These are phyloP conservation scores for Trisateles emortualis DNA, from an alignment of 2,888 invertebrate genomes.

Conservation along the genomic window DNA sequence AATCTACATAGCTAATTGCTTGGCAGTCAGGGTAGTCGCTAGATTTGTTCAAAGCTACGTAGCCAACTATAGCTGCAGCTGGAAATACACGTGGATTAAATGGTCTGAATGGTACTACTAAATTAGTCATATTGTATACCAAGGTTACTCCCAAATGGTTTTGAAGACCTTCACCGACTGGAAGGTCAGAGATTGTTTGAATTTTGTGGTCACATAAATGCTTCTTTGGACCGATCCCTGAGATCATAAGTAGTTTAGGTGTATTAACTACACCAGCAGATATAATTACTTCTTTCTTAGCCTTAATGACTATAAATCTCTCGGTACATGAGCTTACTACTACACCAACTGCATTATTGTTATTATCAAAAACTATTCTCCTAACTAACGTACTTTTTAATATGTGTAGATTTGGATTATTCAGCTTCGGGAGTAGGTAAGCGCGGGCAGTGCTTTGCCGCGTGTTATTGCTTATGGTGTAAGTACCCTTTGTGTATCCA, in stretches of 20 bases:
- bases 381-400: constrained; percentile 24
- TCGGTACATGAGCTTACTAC: constrained; percentile 39
- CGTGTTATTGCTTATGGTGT: constrained; percentile 12
- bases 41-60: constrained; percentile 24
- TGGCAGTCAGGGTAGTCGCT: constrained; percentile 24
- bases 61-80: constrained; percentile 30
- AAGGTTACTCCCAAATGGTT: constrained; percentile 61
- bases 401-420: constrained; percentile 24
- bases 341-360: constrained; percentile 50
- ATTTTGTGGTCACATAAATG: constrained; percentile 55
- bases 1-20: constrained; percentile 14
- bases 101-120: constrained; percentile 44
- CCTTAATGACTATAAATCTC: constrained; percentile 28
- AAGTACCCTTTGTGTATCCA: constrained; percentile 16
- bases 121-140: constrained; percentile 50
- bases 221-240: constrained; percentile 62
- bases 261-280: constrained; percentile 62
- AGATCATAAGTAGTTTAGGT: constrained; percentile 65
- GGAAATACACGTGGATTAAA: constrained; percentile 46
- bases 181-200: constrained; percentile 47
- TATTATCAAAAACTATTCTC: constrained; percentile 26
- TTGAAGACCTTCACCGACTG: constrained; percentile 64
- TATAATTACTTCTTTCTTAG: constrained; percentile 58
- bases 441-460: constrained; percentile 23
- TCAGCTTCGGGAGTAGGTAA: constrained; percentile 13